Conservation (phyloP, 1,140 invertebrate species). For the Leptinotarsa lineolata region DNA sequence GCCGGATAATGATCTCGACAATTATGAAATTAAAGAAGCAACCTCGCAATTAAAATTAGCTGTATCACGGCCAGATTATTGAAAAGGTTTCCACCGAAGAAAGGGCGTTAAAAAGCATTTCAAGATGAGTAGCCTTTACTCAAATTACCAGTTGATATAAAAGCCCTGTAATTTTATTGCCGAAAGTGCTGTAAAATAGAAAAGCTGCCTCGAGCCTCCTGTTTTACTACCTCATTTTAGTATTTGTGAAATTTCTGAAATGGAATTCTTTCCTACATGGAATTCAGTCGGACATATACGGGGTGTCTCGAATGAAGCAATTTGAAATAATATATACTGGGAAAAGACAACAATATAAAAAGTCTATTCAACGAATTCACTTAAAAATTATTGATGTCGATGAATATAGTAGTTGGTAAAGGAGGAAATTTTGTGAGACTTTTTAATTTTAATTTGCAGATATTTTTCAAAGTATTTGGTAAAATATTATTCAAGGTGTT, state of each 20-base stretch:
- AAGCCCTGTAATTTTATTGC: conserved; percentile 46
- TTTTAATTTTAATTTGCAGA: no score
- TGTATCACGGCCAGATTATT: conserved; percentile 37
- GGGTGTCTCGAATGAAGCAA: no score
- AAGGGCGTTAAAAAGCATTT: conserved; percentile 27
- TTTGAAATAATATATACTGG: no score
- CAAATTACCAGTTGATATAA: conserved; percentile 42
- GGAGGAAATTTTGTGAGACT: no score
- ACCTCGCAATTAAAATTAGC: conserved; percentile 40
- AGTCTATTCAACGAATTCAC: no score
- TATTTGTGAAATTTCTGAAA: conserved; percentile 46
- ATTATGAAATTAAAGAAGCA: conserved; percentile 39
- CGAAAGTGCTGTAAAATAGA: conserved; percentile 41
- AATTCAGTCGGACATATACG: no score
- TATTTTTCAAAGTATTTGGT: no score
- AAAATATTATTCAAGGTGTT: no score
- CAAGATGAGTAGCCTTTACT: conserved; percentile 48
- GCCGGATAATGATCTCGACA: conserved; percentile 29
- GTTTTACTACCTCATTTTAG: conserved; percentile 41
- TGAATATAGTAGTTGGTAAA: no score
- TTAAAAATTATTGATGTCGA: no score
- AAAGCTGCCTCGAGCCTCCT: conserved; percentile 33
- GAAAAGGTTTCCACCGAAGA: conserved; percentile 14
- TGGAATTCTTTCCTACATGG: conserved; percentile 37
- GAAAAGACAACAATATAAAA: no score